These are phyloP conservation scores for Drosophila tanythrix DNA, from an alignment of 2,888 invertebrate genomes.

Conservation along the genomic window DNA sequence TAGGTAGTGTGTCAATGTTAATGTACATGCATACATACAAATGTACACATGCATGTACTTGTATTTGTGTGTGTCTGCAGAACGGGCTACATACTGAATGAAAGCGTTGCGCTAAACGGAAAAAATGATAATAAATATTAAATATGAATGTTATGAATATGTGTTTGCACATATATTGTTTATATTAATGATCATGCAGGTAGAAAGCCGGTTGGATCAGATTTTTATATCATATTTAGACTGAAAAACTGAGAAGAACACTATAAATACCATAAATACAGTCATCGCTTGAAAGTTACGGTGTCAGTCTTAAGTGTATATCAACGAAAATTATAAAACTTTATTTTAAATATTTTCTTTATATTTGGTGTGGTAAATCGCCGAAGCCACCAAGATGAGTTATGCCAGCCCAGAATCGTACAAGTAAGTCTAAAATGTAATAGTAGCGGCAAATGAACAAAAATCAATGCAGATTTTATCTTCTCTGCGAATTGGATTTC, in stretches of 20 bases:
- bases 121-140: background rate
- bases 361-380: slow-evolving; percentile 87
- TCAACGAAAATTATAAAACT: background rate
- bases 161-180: background rate
- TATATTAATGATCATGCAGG: background rate
- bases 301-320: background rate
- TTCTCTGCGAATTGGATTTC: background rate
- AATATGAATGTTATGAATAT: background rate
- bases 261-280: background rate
- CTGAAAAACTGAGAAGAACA: background rate
- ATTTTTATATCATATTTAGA: background rate
- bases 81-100: slow-evolving; percentile 13
- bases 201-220: slow-evolving; percentile 8
- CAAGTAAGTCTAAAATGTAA: slow-evolving; percentile 88
- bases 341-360: background rate
- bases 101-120: slow-evolving; percentile 2
- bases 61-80: background rate
- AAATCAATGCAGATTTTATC: background rate
- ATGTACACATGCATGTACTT: background rate
- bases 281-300: background rate
- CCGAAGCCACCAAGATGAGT: slow-evolving; percentile 91
- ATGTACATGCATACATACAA: slow-evolving; percentile 11
- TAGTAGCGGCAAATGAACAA: background rate
- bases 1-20: slow-evolving; percentile 31
- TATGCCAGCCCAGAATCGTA: slow-evolving; percentile 93